Base-by-base conservation (phyloP, 2,113 vertebrate species). In the Chaetodon trifascialis region DNA sequence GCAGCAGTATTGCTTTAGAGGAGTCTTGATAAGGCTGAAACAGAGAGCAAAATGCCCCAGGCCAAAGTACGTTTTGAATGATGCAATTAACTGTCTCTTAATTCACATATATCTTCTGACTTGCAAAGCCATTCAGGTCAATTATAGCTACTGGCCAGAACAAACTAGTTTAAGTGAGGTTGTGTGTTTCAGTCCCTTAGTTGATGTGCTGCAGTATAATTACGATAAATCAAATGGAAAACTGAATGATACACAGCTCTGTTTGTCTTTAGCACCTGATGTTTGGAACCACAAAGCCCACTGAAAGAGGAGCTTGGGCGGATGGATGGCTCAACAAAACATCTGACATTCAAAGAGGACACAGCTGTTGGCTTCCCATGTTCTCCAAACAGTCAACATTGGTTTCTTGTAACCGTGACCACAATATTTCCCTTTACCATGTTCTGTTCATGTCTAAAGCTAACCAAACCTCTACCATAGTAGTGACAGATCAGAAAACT, bases 1-100 rank as follows among this genome's bases (percentile, higher is more conserved):
- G 58, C 56, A 58, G 34, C 19, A 42, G 46, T 68, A 42, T 69
- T n/a, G 54, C 62, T 75, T 7, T 15, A 52, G 54, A 46, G 17
- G 15, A 68, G n/a, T 60, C 42, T 77, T 55, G 72, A 76, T 74
- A 70, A 73, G 44, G 19, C 47, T 62, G 44, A 17, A 72, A 74
- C 80, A 62, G 73, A 78, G 73, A 70, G 59, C 19, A 73, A 80
- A 77, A 34, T 12, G 77, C 91, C 62, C 55, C 17, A 4, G 84
- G 90, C 77, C 70, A 67, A 66, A 38, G 52, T 68, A 23, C 14
- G 3, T 34, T 86, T 63, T 76, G 69, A 90, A 79, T 78, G 34
- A 85, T 90, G 80, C 85, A 91, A 93, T 93, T 93, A 92, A 83
- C 83, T 73, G 56, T 46, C n/a, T 84, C 69, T 78, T 92, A 91